Percentiles rank a stretch among this genome's conserved stretches.
phyloP scores from a whole-genome alignment of 53 echinoderm and acorn worm genomes.

The Actinopyga echinites region DNA sequence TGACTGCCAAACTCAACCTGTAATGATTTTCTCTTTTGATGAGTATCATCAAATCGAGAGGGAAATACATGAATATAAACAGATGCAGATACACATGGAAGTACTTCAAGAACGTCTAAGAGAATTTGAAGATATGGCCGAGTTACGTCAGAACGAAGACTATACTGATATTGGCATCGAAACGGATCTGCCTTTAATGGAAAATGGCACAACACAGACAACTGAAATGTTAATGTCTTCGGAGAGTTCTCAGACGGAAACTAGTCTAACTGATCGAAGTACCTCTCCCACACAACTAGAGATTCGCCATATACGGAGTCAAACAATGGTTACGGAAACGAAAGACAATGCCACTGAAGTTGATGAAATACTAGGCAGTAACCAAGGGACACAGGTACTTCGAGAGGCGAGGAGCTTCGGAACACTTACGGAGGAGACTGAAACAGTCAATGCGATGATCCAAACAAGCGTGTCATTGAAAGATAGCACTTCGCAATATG shows the following conservation, averaged over 20 bases:
- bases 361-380: not conserved
- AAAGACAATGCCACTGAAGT: constrained; percentile 1
- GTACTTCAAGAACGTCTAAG: constrained; percentile 27
- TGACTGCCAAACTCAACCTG: constrained; percentile 59
- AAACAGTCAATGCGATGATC: too few relatives aligned
- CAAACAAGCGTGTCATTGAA: too few relatives aligned
- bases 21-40: constrained; percentile 46
- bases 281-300: not conserved
- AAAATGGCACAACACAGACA: constrained; percentile 1
- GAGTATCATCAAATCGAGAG: constrained; percentile 19
- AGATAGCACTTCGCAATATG: too few relatives aligned
- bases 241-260: constrained; percentile 1
- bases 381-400: too few relatives aligned
- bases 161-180: constrained; percentile 1
- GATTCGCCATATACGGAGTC: not conserved
- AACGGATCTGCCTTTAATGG: not conserved
- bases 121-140: constrained; percentile 30
- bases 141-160: not conserved
- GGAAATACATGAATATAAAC: constrained; percentile 23
- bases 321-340: not conserved
- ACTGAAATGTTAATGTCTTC: not conserved
- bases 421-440: too few relatives aligned
- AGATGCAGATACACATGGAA: constrained; percentile 10
- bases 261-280: constrained; percentile 5
- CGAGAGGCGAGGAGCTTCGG: too few relatives aligned